Base-by-base conservation (phyloP, 1,140 invertebrate genomes). In the Hestina assimilis region DNA sequence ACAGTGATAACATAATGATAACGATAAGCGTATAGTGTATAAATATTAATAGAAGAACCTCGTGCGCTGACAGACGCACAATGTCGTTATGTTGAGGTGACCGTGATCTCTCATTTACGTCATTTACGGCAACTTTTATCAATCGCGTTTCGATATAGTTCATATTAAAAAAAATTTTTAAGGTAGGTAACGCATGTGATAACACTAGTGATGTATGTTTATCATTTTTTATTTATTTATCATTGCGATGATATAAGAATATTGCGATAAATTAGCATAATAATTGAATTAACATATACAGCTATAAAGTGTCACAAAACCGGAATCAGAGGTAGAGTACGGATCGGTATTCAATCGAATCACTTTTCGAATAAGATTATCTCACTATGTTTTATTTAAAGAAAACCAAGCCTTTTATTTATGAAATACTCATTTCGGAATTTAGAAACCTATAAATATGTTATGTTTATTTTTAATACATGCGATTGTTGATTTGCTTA, bases 1-100 rank as follows among this genome's bases (percentile, higher is more conserved):
- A 23, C 21, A 52, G 26, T 54, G 55, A 61, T 61, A 63, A 59
- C 41, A 59, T 57, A 67, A 41, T 14, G 15, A 48, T 40, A 40
- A 15, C 21, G 43, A 47, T 43, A 33, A 56, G 23, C 23, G 53
- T 41, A 28, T 0, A 47, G 51, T 43, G 31, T 43, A 29, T 31
- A 31, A 15, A 31, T 41, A 3, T 17, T 19, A 17, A 28, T 9
- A 7, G 24, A 29, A 29, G 28, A 43, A 35, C 21, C 17, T 33
- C 41, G 26, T 46, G 28, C 41, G 43, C 23, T 29, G 24, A 28
- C 50, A 54, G 24, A 3, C 28, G 14, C 48, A 52, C 53, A 56
- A 52, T 52, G 53, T 57, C 53, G 28, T 8, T 12, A 12, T 41
- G 14, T 41, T 23, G n/a, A 24, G 54, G 48, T 23, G 28, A 29